These are phyloP conservation scores for Allolobophora icterica DNA, from an alignment of 2,888 invertebrate species.

Conservation along the genomic window DNA sequence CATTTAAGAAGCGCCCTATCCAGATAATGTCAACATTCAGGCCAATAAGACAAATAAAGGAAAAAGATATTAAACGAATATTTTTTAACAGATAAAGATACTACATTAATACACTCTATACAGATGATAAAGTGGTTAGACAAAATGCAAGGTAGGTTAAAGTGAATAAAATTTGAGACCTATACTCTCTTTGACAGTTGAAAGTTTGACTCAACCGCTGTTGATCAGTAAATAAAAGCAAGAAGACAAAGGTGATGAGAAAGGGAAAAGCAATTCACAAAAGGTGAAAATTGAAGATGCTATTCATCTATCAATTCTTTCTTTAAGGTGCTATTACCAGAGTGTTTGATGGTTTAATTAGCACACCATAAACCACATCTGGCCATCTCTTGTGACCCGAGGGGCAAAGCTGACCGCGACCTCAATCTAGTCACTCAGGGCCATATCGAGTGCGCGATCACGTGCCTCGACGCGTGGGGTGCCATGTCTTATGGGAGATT, in stretches of 20 bases:
- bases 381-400: neutral
- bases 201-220: neutral
- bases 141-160: no score
- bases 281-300: neutral
- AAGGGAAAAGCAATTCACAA: neutral
- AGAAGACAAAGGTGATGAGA: neutral
- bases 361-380: conserved; percentile 11
- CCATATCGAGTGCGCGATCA: neutral
- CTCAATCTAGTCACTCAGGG: neutral
- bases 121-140: no score
- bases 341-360: neutral
- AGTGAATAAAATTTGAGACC: no score
- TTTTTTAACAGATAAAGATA: no score
- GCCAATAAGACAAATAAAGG: no score
- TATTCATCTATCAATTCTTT: neutral
- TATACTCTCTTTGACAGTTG: neutral
- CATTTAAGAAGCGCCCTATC: no score
- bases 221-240: neutral
- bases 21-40: no score
- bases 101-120: no score
- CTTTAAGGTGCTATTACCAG: neutral
- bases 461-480: neutral
- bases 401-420: neutral
- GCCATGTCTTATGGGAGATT: neutral
- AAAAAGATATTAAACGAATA: no score